Percentiles rank a stretch among this genome's conserved stretches.
Evolutionary conservation across 2,888 invertebrate genomes (phyloP).

Genomic region (Belgica antarctica): DNA sequence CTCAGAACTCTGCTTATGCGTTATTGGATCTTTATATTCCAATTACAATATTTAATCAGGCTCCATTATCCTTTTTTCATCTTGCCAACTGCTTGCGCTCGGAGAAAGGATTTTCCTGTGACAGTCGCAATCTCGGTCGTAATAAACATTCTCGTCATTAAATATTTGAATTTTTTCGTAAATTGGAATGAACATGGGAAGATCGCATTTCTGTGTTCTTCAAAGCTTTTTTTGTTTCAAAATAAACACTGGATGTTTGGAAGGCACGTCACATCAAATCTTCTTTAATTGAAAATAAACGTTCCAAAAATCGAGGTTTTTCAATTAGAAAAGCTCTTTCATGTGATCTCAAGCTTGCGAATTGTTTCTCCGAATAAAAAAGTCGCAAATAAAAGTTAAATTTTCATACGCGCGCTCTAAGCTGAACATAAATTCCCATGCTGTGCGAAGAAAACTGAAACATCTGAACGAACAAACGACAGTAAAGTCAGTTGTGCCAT

Average conservation of each 20-base stretch:
- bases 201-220: background rate
- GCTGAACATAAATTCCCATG: constrained; percentile 2
- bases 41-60: constrained; percentile 37
- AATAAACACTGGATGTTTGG: too few relatives aligned
- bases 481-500: background rate
- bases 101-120: background rate
- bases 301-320: background rate
- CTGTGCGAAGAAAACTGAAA: constrained; percentile 10
- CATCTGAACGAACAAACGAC: background rate
- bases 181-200: background rate
- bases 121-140: too few relatives aligned
- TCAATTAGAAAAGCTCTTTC: background rate
- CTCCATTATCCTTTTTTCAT: background rate
- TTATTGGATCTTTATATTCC: constrained; percentile 16
- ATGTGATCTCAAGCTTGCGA: background rate
- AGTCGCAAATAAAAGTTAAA: background rate
- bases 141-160: background rate
- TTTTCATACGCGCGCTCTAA: background rate
- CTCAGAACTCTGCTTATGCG: background rate
- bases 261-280: too few relatives aligned
- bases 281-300: too few relatives aligned
- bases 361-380: background rate
- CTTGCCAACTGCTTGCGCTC: too few relatives aligned
- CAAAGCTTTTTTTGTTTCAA: too few relatives aligned
- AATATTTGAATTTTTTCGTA: background rate